Evolutionary conservation across 2,888 invertebrate genomes (phyloP), one percentile per base, ranked within the genome.

Genomic region (Macropis europaea): DNA sequence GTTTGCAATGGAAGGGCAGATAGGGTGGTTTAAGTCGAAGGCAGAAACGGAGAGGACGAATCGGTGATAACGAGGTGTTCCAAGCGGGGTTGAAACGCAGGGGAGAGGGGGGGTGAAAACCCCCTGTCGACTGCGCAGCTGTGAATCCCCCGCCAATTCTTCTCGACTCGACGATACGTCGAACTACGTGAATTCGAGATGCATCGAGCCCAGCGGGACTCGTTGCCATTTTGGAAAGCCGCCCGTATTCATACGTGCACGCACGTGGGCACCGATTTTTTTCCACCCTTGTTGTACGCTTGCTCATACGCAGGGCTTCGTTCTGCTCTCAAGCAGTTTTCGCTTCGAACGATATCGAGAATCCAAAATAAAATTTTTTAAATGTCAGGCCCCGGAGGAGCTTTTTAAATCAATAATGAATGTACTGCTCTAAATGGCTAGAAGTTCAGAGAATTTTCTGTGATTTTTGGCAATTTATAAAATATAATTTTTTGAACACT

Each of bases 61-160:
- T 79, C 81, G 79, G 85, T 88, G 89, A 89, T 89, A 89, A 88
- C 88, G 87, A 89, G 86, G 83, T 83, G 68, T 54, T 70, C 67
- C 69, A 64, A 47, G 57, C 57, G 54, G 63, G 68, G 56, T 64
- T 77, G 70, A 42, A 66, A 77, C 76, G 69, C 36, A 45, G 52
- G 48, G 42, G 71, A 54, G 70, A 56, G 72, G 56, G 67, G 64
- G 72, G 69, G 59, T 32, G 40, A 28, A 26, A 76, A 75, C 77
- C 83, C 84, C 84, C 83, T 60, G 76, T 66, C 60, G 79, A 74
- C 72, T 67, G 82, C 82, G 75, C 83, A 83, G 84, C 84, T 84
- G 84, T 73, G 77, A 73, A 76, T 73, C 73, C 73, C 79, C 82
- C 67, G 77, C 71, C 64, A 74, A 73, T 50, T 60, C 50, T 32